Evolutionary conservation across 2,113 vertebrate genomes (phyloP).

Genomic region (Nesogale talazaci): DNA sequence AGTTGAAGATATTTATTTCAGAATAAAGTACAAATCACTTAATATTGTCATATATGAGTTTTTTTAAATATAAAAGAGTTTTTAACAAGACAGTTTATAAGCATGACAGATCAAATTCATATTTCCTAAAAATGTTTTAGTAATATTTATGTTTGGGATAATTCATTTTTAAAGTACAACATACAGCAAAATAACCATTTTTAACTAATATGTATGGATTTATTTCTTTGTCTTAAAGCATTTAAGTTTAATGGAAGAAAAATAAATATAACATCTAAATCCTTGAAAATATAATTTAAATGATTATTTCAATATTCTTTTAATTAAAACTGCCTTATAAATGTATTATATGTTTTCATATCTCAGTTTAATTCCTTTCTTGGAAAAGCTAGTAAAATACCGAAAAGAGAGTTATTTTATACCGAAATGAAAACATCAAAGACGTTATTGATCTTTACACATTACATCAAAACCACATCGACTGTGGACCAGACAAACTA

Average conservation of each 20-base stretch:
- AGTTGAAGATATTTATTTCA: not conserved
- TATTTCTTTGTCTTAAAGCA: not conserved
- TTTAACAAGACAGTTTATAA: not conserved
- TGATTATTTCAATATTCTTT: not conserved
- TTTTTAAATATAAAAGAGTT: not conserved
- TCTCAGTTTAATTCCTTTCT: not conserved
- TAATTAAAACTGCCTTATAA: constrained; percentile 7
- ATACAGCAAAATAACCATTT: not conserved
- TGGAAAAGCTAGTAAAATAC: not conserved
- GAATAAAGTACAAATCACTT: too few relatives aligned
- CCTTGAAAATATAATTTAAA: not conserved
- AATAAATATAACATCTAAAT: constrained; percentile 22
- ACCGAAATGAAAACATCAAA: constrained; percentile 53
- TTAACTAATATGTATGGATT: not conserved
- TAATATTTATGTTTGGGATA: not conserved
- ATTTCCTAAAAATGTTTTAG: not conserved
- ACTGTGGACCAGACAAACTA: constrained; percentile 2
- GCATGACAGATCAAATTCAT: not conserved
- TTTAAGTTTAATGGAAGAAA: not conserved
- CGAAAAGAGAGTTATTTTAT: constrained; percentile 34
- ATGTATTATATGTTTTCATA: not conserved
- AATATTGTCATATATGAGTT: too few relatives aligned
- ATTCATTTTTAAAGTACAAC: not conserved
- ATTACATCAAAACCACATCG: constrained; percentile 52
- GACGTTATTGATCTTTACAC: constrained; percentile 49